Base-by-base conservation (phyloP, 2,888 invertebrate genomes). In the Tillus elongatus region DNA sequence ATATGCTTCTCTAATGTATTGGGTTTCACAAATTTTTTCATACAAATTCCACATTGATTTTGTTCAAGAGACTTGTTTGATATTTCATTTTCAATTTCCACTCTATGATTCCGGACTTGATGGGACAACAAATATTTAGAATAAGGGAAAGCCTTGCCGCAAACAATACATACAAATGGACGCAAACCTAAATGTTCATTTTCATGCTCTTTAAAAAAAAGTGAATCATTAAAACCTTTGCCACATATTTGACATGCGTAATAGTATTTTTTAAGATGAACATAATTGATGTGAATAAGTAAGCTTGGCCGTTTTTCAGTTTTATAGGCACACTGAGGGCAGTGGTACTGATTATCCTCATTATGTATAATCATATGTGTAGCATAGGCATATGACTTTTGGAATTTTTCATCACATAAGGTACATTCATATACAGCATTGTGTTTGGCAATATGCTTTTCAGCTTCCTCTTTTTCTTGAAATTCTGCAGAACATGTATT, bases 221-320 rank as follows among this genome's bases (percentile, higher is more conserved):
- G 66, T 28, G 63, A 62, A 49, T 71, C 70, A 58, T 69, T 70
- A 43, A 73, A 73, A 11, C 72, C 72, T 54, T 72, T 72, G 36
- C 68, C 67, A 51, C 73, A 73, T 3, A 66, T 65, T 32, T 68
- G 65, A 51, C 73, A 73, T n/a, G n/a, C n/a, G n/a, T n/a, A n/a
- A 38, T 67, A 66, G 42, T 67, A 64, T 33, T 61, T 58, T 15
- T 57, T 53, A 10, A 59, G 47, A 39, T 64, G 64, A 11, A 52
- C 54, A n/a, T 52, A 50, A 35, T 63, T 60, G 3, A 62, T 52
- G 42, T 64, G 63, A 2, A 52, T 51, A 13, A 52, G 44, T 15
- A 64, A 49, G 2, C 53, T 46, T 10, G 54, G 54, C 10, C 56
- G 45, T 39, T 52, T 52, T 2, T 43, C 38, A 3, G 58, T 57